phyloP scores from a whole-genome alignment of 1,140 invertebrate genomes.

The Pseudomyrmex pallidus region DNA sequence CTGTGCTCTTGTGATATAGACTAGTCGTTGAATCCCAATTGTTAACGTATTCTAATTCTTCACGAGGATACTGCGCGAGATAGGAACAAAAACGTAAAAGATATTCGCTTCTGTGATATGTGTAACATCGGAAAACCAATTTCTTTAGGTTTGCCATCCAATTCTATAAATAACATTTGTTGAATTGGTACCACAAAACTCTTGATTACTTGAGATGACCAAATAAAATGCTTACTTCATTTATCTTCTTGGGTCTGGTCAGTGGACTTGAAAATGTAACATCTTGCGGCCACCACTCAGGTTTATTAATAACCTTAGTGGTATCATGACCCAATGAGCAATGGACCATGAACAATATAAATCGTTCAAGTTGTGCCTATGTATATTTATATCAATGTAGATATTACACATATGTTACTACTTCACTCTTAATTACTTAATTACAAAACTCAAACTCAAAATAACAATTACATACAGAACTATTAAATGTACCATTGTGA shows the following conservation, averaged over 20 bases:
- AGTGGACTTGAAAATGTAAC: slow-evolving; percentile 88
- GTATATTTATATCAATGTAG: neutral
- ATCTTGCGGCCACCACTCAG: slow-evolving; percentile 90
- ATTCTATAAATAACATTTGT: slow-evolving; percentile 77
- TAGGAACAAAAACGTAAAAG: slow-evolving; percentile 89
- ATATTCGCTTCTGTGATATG: slow-evolving; percentile 90
- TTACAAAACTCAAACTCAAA: neutral
- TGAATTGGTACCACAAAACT: no score
- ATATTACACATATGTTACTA: neutral
- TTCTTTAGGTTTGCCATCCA: slow-evolving; percentile 88
- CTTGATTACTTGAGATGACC: neutral
- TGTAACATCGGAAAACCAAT: slow-evolving; percentile 89
- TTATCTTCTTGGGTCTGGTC: slow-evolving; percentile 85
- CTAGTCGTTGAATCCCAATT: slow-evolving; percentile 91
- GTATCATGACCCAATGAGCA: slow-evolving; percentile 89
- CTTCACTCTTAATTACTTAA: neutral
- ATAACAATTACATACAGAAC: neutral
- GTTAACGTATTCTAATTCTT: slow-evolving; percentile 89
- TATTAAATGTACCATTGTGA: slow-evolving; percentile 83
- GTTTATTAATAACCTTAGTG: slow-evolving; percentile 86
- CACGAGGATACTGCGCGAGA: slow-evolving; percentile 88
- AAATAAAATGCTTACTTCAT: slow-evolving; percentile 80
- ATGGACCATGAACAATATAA: slow-evolving; percentile 90
- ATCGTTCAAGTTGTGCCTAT: slow-evolving; percentile 87
- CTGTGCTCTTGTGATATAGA: slow-evolving; percentile 88